Conservation (phyloP, 2,797 vertebrate genomes). For the Carcharodon carcharias region DNA sequence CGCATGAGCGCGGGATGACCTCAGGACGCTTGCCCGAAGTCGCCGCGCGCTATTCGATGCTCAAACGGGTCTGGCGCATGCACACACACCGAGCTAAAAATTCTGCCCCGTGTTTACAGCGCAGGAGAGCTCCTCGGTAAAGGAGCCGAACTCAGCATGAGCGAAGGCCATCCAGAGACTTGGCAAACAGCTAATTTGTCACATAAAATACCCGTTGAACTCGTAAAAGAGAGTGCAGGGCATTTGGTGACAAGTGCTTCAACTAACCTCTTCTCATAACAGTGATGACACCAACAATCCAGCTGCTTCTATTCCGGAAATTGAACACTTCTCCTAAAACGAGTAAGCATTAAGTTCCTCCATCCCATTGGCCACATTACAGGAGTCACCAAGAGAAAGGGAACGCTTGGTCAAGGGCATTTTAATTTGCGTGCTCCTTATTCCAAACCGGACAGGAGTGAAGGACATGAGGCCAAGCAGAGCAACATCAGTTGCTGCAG, state of each 20-base stretch:
- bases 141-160: neutral
- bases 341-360: too few relatives aligned
- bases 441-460: neutral
- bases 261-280: neutral
- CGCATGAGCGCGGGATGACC: too few relatives aligned
- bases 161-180: neutral
- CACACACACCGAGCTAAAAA: too few relatives aligned
- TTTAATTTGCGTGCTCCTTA: neutral
- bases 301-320: neutral
- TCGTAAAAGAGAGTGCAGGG: neutral
- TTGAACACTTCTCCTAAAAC: neutral
- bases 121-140: neutral
- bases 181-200: too few relatives aligned
- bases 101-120: too few relatives aligned
- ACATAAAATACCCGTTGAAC: too few relatives aligned
- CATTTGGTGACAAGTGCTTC: too few relatives aligned
- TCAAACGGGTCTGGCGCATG: too few relatives aligned
- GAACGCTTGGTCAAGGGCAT: neutral
- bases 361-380: too few relatives aligned
- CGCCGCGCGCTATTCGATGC: too few relatives aligned
- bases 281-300: neutral
- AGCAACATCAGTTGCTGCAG: neutral
- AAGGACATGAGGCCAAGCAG: neutral
- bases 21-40: too few relatives aligned
- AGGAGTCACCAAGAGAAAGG: too few relatives aligned